Evolutionary conservation across 2,113 vertebrate species (phyloP).

Genomic region (Anhinga anhinga): DNA sequence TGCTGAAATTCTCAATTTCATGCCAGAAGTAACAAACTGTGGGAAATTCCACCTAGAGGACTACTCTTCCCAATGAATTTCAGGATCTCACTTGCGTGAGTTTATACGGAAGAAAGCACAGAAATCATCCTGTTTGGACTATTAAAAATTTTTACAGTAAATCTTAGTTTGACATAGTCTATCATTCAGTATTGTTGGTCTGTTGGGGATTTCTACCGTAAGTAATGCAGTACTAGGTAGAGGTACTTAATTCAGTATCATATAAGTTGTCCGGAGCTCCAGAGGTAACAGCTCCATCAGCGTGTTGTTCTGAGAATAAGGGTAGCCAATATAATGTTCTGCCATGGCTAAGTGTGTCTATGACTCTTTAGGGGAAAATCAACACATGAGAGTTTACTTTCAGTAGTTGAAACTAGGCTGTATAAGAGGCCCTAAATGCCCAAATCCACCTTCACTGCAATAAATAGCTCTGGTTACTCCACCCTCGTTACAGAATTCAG

Average conservation of each 20-base stretch:
- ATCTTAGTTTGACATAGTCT: not conserved
- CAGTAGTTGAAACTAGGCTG: not conserved
- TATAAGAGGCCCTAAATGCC: not conserved
- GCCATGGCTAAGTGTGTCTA: not conserved
- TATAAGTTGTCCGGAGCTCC: not conserved
- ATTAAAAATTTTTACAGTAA: not conserved
- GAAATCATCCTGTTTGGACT: not conserved
- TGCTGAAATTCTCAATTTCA: not conserved
- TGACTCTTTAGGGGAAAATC: not conserved
- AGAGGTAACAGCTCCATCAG: not conserved
- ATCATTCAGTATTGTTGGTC: not conserved
- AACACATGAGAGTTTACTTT: not conserved
- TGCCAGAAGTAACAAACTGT: not conserved
- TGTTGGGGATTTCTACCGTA: not conserved
- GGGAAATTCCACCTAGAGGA: not conserved
- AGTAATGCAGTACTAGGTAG: not conserved
- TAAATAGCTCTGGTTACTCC: not conserved
- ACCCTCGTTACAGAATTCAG: not conserved
- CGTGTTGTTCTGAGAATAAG: rapidly evolving
- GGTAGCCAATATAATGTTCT: not conserved
- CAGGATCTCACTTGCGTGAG: not conserved
- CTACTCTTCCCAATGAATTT: not conserved
- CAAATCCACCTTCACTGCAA: not conserved
- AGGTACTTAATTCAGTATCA: not conserved
- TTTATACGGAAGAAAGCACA: not conserved